These are phyloP conservation scores for Solenopsis fugax DNA, from an alignment of 1,140 invertebrate genomes.

Conservation along the genomic window DNA sequence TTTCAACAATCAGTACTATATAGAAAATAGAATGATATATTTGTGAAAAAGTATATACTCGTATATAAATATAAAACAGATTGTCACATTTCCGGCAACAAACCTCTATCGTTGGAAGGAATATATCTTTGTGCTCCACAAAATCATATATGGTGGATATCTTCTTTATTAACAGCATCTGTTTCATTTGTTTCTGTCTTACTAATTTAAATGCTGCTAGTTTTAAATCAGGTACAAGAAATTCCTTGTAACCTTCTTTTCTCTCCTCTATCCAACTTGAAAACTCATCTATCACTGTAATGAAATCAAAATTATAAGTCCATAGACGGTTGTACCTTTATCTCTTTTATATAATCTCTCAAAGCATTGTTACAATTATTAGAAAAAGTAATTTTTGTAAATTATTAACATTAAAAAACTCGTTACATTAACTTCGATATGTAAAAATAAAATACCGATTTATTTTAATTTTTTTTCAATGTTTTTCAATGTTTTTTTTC, in stretches of 20 bases:
- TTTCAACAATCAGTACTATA: too few relatives aligned
- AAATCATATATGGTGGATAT: conserved; percentile 88
- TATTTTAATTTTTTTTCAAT: neutral
- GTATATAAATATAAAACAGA: conserved; percentile 19
- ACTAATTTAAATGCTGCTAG: conserved; percentile 88
- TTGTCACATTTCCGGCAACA: neutral
- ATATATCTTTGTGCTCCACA: conserved; percentile 85
- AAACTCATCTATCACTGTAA: conserved; percentile 88
- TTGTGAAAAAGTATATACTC: too few relatives aligned
- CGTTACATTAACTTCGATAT: neutral
- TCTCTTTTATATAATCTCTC: neutral
- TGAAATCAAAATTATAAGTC: conserved; percentile 29
- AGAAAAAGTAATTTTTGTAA: neutral
- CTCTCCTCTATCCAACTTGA: conserved; percentile 84
- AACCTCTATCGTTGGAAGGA: conserved; percentile 86
- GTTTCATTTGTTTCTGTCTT: conserved; percentile 86
- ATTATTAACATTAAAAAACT: neutral
- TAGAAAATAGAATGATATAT: too few relatives aligned
- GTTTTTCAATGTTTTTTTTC: neutral
- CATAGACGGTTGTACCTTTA: neutral
- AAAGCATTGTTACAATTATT: conserved; percentile 5
- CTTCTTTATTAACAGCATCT: conserved; percentile 85
- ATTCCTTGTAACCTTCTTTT: conserved; percentile 80
- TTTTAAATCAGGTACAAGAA: conserved; percentile 87
- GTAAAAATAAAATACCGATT: neutral